Conservation (phyloP, 2,888 invertebrate species). For the Tetanocera ferruginea region DNA sequence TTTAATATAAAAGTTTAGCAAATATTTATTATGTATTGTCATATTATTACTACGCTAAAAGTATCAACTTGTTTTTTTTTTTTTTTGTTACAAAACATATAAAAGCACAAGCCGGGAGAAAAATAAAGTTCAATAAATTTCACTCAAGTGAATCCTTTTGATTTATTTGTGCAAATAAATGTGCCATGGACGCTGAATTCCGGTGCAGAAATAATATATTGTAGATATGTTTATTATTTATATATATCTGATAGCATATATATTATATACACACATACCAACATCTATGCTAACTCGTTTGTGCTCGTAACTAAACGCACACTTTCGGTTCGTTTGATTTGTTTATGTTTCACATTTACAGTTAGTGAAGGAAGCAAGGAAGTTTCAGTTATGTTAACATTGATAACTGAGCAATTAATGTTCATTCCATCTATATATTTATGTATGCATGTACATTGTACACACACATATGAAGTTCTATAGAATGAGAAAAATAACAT, state of each 20-base stretch:
- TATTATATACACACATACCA: too few relatives aligned
- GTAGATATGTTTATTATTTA: too few relatives aligned
- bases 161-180: conserved; percentile 3
- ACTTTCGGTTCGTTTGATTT: conserved; percentile 8
- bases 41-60: too few relatives aligned
- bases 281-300: too few relatives aligned
- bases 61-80: too few relatives aligned
- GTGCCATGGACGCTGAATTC: background rate
- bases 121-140: background rate
- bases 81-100: too few relatives aligned
- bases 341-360: background rate
- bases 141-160: conserved; percentile 8
- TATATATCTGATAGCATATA: too few relatives aligned
- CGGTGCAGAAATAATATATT: background rate
- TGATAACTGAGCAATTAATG: background rate
- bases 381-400: background rate
- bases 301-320: background rate
- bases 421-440: background rate
- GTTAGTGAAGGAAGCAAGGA: background rate
- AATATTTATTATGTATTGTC: too few relatives aligned
- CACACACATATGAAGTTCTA: background rate
- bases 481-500: background rate
- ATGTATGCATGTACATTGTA: too few relatives aligned
- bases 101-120: too few relatives aligned
- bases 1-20: too few relatives aligned